Percentiles rank a stretch among this genome's conserved stretches.
phyloP scores from a whole-genome alignment of 2,797 vertebrate species.

The Falco concolor region DNA sequence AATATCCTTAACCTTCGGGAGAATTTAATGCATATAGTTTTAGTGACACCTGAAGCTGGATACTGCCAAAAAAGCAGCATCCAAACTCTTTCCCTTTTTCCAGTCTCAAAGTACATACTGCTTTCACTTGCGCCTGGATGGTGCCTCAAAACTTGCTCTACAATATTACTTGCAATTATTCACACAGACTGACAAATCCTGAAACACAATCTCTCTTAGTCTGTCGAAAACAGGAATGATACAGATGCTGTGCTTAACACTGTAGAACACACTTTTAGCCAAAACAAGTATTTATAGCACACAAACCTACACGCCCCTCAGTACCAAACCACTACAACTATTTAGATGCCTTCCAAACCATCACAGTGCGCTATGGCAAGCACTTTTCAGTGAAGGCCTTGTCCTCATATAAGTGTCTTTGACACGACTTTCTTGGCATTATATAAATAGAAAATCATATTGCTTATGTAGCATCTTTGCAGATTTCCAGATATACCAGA shows the following conservation, averaged over 20 bases:
- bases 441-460: background rate
- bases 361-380: background rate
- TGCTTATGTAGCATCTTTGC: background rate
- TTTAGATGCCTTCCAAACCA: background rate
- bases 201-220: background rate
- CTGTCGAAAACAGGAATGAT: background rate
- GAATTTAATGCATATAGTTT: conserved; percentile 55
- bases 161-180: background rate
- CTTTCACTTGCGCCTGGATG: background rate
- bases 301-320: background rate
- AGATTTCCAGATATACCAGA: background rate
- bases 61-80: conserved; percentile 12
- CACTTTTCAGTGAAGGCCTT: background rate
- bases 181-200: background rate
- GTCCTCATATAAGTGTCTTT: background rate
- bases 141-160: background rate
- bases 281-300: background rate
- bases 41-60: conserved; percentile 49
- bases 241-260: background rate
- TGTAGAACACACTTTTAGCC: background rate
- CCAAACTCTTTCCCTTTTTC: background rate
- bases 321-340: background rate
- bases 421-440: background rate
- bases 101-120: background rate
- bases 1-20: conserved; percentile 64